Conservation (phyloP, 2,888 invertebrate species). For the Drosophila anomelani region DNA sequence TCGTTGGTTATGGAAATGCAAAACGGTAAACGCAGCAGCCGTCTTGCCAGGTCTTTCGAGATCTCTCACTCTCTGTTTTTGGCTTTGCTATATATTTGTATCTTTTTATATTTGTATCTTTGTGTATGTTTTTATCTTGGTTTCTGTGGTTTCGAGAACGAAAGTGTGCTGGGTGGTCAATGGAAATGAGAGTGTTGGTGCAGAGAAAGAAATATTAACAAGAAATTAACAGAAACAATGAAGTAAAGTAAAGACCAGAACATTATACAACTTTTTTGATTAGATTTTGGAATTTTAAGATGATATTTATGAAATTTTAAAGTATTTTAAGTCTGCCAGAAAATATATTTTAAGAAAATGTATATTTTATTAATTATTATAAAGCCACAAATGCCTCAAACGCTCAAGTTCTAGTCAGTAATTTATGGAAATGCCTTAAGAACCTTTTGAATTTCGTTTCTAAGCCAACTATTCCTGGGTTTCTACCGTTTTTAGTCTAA, state of each 20-base stretch:
- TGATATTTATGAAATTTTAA: background rate
- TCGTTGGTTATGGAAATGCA: slow-evolving; percentile 75
- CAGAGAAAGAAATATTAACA: background rate
- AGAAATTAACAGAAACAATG: background rate
- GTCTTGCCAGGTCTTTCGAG: slow-evolving; percentile 7
- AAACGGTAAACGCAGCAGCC: slow-evolving; percentile 69
- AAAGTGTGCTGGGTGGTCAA: slow-evolving; percentile 58
- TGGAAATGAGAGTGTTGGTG: slow-evolving; percentile 52
- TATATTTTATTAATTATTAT: background rate
- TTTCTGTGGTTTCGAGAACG: slow-evolving; percentile 60
- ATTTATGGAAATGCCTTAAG: background rate
- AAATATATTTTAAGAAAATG: background rate
- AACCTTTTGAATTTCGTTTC: background rate
- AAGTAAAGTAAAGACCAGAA: background rate
- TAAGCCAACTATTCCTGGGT: background rate
- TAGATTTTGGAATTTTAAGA: background rate
- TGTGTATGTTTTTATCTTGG: slow-evolving; percentile 20
- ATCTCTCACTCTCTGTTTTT: slow-evolving; percentile 18
- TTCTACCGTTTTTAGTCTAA: background rate
- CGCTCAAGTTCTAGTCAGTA: background rate
- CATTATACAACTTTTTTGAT: background rate
- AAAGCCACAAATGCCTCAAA: background rate
- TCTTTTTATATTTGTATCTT: slow-evolving; percentile 15
- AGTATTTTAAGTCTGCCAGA: background rate
- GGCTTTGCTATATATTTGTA: slow-evolving; percentile 14